Conservation (phyloP, 2,888 invertebrate species). For the Diogma glabrata region DNA sequence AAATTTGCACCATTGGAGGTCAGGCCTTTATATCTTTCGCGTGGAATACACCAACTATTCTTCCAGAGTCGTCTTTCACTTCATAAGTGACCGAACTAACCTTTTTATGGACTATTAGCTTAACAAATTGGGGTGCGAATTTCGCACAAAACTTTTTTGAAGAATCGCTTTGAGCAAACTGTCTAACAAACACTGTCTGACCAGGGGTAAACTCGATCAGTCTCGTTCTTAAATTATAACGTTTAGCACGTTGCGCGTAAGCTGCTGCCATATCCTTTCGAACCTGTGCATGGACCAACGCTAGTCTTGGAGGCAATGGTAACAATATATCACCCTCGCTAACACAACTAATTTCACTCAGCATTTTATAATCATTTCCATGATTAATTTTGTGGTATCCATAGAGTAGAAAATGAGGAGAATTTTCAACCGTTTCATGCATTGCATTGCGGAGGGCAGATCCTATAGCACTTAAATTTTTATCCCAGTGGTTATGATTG, state of each 20-base stretch:
- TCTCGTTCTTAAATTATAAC: background rate
- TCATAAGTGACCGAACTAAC: background rate
- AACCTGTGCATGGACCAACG: background rate
- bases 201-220: background rate
- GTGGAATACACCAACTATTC: background rate
- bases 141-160: background rate
- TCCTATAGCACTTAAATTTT: conserved; percentile 20
- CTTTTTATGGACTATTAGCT: background rate
- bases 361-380: conserved; percentile 10
- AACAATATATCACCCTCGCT: background rate
- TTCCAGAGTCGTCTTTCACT: background rate
- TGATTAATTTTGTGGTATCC: conserved; percentile 19
- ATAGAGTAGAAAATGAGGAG: conserved; percentile 21
- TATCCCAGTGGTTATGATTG: conserved; percentile 22
- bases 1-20: no score
- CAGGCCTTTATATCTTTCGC: background rate
- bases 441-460: conserved; percentile 23
- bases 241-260: background rate
- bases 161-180: background rate
- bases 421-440: conserved; percentile 21
- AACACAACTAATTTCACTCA: background rate
- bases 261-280: no score
- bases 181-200: background rate
- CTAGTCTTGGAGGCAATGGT: background rate
- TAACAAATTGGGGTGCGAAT: background rate